Evolutionary conservation across 2,797 vertebrate species (phyloP).

Genomic region (Menidia menidia): DNA sequence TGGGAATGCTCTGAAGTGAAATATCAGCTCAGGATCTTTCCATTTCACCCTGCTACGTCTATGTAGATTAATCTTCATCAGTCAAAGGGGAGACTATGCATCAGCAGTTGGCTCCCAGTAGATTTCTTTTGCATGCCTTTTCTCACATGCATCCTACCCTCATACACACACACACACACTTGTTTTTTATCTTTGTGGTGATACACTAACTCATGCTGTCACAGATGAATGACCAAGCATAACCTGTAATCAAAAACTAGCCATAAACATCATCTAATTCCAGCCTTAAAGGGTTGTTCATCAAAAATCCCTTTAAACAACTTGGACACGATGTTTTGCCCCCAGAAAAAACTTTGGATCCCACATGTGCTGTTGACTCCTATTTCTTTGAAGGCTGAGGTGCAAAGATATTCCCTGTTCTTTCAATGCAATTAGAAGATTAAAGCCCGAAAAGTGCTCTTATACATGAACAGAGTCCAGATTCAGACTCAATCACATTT

Average conservation of each 20-base stretch:
- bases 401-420: not conserved
- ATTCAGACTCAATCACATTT: not conserved
- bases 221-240: too few species aligned
- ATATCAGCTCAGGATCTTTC: conserved; percentile 34
- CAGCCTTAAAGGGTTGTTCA: too few species aligned
- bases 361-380: too few species aligned
- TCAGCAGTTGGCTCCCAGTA: conserved; percentile 33
- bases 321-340: too few species aligned
- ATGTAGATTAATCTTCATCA: conserved; percentile 61
- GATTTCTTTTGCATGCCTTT: conserved; percentile 5
- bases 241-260: too few species aligned
- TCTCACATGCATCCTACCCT: not conserved
- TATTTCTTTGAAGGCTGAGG: not conserved
- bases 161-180: not conserved
- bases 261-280: too few species aligned
- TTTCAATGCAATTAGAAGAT: not conserved
- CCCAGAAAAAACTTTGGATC: too few species aligned
- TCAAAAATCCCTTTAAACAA: too few species aligned
- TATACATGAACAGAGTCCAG: not conserved
- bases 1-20: conserved; percentile 30
- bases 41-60: conserved; percentile 12
- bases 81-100: conserved; percentile 46
- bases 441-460: not conserved
- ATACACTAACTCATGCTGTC: too few species aligned
- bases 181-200: too few species aligned